phyloP scores from a whole-genome alignment of 2,113 vertebrate species.

The Mesocricetus auratus region DNA sequence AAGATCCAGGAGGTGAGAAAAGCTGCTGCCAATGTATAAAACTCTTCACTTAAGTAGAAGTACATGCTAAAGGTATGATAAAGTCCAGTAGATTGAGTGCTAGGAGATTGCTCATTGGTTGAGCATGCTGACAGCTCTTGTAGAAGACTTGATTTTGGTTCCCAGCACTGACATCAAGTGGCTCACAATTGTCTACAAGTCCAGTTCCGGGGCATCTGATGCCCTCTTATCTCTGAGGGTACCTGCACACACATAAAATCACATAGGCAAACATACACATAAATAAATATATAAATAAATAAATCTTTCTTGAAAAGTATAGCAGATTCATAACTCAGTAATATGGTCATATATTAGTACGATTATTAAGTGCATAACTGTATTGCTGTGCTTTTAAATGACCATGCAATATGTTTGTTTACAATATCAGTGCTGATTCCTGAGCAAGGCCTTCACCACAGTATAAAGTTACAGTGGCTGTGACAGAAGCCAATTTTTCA shows the following conservation, averaged over 20 bases:
- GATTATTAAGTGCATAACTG: not conserved
- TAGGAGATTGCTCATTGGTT: not conserved
- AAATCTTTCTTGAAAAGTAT: not conserved
- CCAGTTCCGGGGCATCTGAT: not conserved
- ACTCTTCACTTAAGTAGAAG: not conserved
- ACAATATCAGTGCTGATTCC: not conserved
- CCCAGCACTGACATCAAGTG: not conserved
- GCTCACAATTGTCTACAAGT: not conserved
- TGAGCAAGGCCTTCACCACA: not conserved
- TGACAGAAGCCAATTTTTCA: not conserved
- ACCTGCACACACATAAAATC: not conserved
- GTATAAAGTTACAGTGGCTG: not conserved
- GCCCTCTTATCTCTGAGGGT: not conserved
- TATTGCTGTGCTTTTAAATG: not conserved
- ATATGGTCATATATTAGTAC: not conserved
- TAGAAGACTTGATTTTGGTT: not conserved
- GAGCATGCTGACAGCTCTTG: not conserved
- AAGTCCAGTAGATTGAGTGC: not conserved
- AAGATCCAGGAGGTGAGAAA: not conserved
- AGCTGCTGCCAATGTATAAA: not conserved
- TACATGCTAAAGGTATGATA: not conserved
- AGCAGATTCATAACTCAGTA: not conserved
- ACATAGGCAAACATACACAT: not conserved
- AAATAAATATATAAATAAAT: not conserved
- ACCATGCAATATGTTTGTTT: not conserved